Base-by-base conservation (phyloP, 2,888 invertebrate species). In the Sabatieria punctata region DNA sequence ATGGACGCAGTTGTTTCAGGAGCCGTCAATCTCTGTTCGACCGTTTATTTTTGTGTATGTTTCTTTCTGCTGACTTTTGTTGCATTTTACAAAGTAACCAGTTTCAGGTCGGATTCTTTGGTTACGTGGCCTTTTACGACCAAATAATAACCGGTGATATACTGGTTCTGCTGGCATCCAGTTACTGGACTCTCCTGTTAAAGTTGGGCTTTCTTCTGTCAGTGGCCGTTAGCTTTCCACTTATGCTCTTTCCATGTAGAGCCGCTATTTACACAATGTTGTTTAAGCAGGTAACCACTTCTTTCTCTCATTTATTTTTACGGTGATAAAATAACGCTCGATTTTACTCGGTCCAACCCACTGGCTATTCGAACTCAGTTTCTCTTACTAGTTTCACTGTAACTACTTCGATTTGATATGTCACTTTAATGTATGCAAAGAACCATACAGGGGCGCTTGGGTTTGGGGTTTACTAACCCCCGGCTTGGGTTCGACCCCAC, bases 231-330 rank as follows among this genome's bases (percentile, higher is more conserved):
- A 91, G 91, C 63, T 93, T 95, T 70, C 95, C 95, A 1, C 74
- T 97, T 53, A 85, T 89, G 57, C 84, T 95, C 65, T 93, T 93
- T 68, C 95, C 95, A 0, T 91, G 91, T 63, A 73, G 95, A 49
- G 85, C 85, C 13, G 88, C 89, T 63, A 72, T 95, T 23, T 83
- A 88, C 71, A 93, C 89, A 0, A 75, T 95, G 48, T 69, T 91
- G 4, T 49, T 45, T 22, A 33, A 30, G n/a, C n/a, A n/a, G n/a
- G n/a, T n/a, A n/a, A n/a, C n/a, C n/a, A n/a, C n/a, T n/a, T n/a
- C n/a, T n/a, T n/a, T n/a, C n/a, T n/a, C n/a, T n/a, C n/a, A n/a
- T n/a, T n/a, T n/a, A n/a, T n/a, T n/a, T n/a, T n/a, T n/a, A n/a
- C n/a, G n/a, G n/a, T n/a, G n/a, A n/a, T n/a, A n/a, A n/a, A n/a